These are phyloP conservation scores for Dipodomys spectabilis DNA, from an alignment of 2,113 vertebrate species.

Conservation along the genomic window DNA sequence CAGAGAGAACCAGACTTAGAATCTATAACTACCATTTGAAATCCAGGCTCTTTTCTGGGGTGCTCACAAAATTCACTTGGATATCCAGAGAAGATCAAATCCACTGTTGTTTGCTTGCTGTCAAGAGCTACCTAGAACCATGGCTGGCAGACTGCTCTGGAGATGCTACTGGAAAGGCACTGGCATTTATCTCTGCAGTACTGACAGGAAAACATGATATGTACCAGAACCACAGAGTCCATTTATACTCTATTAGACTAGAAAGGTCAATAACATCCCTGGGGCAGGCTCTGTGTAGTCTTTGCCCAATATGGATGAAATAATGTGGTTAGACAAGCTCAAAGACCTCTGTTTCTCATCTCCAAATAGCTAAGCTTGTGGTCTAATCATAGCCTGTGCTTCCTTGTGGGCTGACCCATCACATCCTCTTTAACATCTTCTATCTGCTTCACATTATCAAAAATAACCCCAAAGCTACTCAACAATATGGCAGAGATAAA, in stretches of 20 bases:
- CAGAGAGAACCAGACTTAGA: neutral
- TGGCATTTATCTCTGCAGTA: neutral
- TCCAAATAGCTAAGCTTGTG: neutral
- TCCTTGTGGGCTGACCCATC: too few species aligned
- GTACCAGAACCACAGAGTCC: neutral
- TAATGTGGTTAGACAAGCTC: neutral
- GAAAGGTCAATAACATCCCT: neutral
- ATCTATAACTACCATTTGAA: neutral
- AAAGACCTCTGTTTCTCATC: neutral
- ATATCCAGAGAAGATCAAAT: neutral
- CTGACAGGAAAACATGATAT: neutral
- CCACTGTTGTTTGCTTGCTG: neutral
- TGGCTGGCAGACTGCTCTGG: neutral
- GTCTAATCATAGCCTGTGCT: neutral
- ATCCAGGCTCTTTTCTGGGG: neutral
- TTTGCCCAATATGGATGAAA: too few species aligned
- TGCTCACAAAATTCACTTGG: neutral
- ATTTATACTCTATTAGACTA: neutral
- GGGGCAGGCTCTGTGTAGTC: neutral
- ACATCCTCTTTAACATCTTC: neutral
- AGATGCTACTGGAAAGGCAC: neutral
- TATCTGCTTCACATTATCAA: neutral
- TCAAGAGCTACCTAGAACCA: neutral
- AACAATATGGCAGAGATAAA: constrained; percentile 38
- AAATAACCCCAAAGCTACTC: neutral